Conservation (phyloP, 2,888 invertebrate species). For the Diaphora mendica region DNA sequence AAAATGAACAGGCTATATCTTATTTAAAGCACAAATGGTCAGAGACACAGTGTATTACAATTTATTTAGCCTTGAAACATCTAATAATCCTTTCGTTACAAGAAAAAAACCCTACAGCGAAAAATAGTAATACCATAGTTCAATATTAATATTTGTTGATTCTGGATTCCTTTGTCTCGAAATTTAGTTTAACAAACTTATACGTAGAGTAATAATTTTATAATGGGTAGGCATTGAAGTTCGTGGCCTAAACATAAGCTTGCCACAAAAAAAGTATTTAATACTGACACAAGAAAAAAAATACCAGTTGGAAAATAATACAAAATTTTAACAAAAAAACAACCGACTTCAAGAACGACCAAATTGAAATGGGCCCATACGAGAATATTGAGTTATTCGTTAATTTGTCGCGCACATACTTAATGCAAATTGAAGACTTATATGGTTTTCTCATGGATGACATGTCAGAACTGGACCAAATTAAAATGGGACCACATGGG, state of each 20-base stretch:
- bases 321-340: too few species aligned
- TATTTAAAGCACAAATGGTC: too few species aligned
- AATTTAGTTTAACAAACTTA: not conserved
- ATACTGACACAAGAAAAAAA: not conserved
- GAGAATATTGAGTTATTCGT: too few species aligned
- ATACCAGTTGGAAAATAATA: not conserved
- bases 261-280: not conserved
- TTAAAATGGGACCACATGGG: too few species aligned
- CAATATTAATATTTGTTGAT: not conserved
- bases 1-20: too few species aligned
- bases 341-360: too few species aligned
- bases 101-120: slow-evolving; percentile 1
- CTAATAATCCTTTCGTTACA: not conserved
- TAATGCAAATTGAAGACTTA: too few species aligned
- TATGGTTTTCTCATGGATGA: too few species aligned
- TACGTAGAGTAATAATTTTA: not conserved
- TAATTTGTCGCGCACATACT: too few species aligned
- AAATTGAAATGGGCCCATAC: too few species aligned
- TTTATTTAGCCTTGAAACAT: not conserved
- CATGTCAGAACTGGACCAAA: too few species aligned
- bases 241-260: not conserved
- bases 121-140: not conserved
- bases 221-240: not conserved
- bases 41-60: not conserved
- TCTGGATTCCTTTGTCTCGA: not conserved